Conservation (phyloP, 2,113 vertebrate species). For the Cyanocitta stelleri region DNA sequence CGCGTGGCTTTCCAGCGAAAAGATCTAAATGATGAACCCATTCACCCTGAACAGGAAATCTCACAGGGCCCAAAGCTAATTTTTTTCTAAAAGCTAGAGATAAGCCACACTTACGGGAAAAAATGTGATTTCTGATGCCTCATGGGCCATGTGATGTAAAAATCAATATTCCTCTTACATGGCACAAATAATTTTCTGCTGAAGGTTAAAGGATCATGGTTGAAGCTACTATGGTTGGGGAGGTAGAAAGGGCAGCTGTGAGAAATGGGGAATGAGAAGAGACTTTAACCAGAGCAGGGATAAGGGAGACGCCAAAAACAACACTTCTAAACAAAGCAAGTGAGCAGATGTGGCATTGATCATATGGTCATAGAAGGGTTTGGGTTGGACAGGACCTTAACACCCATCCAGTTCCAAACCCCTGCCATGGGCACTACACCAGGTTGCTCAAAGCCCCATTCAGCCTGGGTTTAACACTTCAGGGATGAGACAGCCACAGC, state of each 20-base stretch:
- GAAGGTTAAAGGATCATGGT: background rate
- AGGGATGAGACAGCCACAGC: background rate
- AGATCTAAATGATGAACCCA: background rate
- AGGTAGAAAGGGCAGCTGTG: background rate
- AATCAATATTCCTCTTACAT: conserved; percentile 6
- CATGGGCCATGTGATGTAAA: background rate
- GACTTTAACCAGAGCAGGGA: background rate
- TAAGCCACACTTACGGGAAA: background rate
- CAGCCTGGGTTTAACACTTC: background rate
- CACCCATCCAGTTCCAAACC: background rate
- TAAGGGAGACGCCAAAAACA: background rate
- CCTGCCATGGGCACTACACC: background rate
- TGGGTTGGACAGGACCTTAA: background rate
- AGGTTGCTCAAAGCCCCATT: background rate
- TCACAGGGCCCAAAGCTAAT: background rate
- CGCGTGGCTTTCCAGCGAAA: background rate
- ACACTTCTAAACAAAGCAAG: background rate
- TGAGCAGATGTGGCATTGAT: background rate
- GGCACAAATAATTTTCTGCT: background rate
- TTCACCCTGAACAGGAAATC: background rate
- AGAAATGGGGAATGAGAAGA: background rate
- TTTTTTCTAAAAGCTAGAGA: conserved; percentile 25
- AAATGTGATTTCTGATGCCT: background rate
- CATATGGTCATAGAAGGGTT: rapidly evolving
- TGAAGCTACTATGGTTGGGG: background rate